Evolutionary conservation across 2,797 vertebrate species (phyloP), one percentile per base, ranked within the genome.

Genomic region (Triplophysa bombifrons): DNA sequence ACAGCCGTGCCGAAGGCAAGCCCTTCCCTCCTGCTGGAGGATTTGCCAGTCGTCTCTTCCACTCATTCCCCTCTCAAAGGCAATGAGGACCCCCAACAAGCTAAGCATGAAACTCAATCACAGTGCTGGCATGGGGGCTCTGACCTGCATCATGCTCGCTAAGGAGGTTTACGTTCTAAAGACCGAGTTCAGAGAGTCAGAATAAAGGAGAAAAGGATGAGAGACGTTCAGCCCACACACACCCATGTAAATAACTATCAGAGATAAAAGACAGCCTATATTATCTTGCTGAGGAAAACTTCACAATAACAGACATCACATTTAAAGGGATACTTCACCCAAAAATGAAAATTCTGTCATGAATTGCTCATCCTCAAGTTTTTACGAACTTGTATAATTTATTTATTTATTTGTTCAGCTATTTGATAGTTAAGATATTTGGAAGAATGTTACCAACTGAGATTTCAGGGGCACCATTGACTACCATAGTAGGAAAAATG

Each of bases 61-160:
- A 65, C 56, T 71, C 44, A 5, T 16, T 58, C 44, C 53, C 27
- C 60, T 75, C 72, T 78, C 27, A 50, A 55, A 78, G 73, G 73
- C 50, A 50, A 53, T 9, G 9, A 51, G 51, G 48, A 81, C 74
- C 76, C 73, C 83, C 73, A 72, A 68, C 74, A 46, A 78, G 38
- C 50, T 63, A 72, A 83, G 84, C 78, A 82, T 72, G 72, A 84
- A 87, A 87, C 83, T 84, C 80, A 86, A 86, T 86, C 85, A 86
- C 68, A 63, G 80, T 80, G 69, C 72, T 81, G 55, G 81, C 81
- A 84, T 82, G 83, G 80, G 82, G 80, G 81, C 65, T 41, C 16
- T 74, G 74, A 81, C 81, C 81, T 68, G 68, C 61, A 66, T 68
- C 79, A 60, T 7, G 58, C 80, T 82, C 76, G 80, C 61, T 70